Conservation (phyloP, 1,140 invertebrate genomes). For the Brachionus rubens region DNA sequence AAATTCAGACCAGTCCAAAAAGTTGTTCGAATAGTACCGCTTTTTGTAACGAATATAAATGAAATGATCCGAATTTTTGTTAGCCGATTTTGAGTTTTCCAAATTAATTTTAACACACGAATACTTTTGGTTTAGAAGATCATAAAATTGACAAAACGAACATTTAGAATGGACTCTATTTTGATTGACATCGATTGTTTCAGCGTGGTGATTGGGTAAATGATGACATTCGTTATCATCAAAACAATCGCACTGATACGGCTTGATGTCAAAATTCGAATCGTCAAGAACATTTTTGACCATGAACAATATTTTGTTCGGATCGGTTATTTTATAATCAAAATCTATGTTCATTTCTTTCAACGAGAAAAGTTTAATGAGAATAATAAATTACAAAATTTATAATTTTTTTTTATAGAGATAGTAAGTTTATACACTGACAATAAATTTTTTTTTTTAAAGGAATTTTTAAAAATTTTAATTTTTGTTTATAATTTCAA, state of each 20-base stretch:
- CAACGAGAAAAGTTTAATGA: no score
- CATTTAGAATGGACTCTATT: background rate
- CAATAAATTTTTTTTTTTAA: no score
- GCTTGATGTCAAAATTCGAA: background rate
- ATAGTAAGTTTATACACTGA: no score
- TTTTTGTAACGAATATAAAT: slow-evolving; percentile 22
- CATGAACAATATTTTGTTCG: slow-evolving; percentile 18
- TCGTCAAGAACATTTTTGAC: background rate
- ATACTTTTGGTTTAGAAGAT: background rate
- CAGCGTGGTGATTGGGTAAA: background rate
- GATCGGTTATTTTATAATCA: slow-evolving; percentile 28
- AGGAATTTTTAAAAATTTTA: no score
- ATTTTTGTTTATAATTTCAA: no score
- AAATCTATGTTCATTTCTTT: slow-evolving; percentile 30
- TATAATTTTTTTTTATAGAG: no score
- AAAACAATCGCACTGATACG: slow-evolving; percentile 4
- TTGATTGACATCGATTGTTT: slow-evolving; percentile 9
- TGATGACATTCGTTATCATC: slow-evolving; percentile 29
- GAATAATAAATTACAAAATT: no score
- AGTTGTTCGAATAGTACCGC: background rate
- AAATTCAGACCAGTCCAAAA: slow-evolving; percentile 18
- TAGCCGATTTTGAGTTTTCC: background rate
- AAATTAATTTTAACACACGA: slow-evolving; percentile 1
- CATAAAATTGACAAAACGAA: slow-evolving; percentile 35
- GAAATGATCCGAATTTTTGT: background rate